A percentile compares a stretch with the other conserved stretches of the same genome.
Conservation (phyloP, 2,113 vertebrate species). For the Odocoileus hemionus region DNA sequence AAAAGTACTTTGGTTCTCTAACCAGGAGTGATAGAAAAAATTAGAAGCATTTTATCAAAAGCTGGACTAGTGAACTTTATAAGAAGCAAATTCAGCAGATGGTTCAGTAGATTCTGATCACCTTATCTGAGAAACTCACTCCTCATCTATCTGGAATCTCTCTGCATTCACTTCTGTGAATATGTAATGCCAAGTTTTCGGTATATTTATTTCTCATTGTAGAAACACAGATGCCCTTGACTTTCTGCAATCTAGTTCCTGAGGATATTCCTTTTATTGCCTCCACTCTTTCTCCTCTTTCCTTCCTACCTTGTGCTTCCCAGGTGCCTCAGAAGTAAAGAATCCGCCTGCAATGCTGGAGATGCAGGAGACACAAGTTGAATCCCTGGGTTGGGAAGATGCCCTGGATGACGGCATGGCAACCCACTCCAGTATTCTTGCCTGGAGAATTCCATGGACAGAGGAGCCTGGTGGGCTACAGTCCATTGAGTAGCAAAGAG, state of each 20-base stretch:
- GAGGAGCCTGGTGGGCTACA: background rate
- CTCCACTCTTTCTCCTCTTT: background rate
- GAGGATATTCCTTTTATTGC: background rate
- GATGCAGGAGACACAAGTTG: background rate
- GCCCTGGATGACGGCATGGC: background rate
- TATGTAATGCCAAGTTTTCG: background rate
- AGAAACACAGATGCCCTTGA: background rate
- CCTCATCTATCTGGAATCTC: background rate
- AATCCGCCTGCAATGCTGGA: background rate
- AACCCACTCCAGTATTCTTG: background rate
- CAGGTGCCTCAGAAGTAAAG: background rate
- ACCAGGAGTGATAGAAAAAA: background rate
- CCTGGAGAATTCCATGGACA: background rate
- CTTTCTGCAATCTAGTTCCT: background rate
- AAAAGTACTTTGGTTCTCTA: background rate
- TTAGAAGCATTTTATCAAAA: background rate
- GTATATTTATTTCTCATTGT: background rate
- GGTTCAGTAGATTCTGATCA: background rate
- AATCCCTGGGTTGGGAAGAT: background rate
- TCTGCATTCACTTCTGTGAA: background rate
- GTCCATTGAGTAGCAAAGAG: background rate
- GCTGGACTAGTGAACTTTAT: background rate
- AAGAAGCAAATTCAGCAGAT: background rate
- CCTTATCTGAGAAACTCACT: background rate
- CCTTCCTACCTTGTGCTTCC: background rate